Conservation (phyloP, 2,888 invertebrate genomes). For the Zonitis immaculata region DNA sequence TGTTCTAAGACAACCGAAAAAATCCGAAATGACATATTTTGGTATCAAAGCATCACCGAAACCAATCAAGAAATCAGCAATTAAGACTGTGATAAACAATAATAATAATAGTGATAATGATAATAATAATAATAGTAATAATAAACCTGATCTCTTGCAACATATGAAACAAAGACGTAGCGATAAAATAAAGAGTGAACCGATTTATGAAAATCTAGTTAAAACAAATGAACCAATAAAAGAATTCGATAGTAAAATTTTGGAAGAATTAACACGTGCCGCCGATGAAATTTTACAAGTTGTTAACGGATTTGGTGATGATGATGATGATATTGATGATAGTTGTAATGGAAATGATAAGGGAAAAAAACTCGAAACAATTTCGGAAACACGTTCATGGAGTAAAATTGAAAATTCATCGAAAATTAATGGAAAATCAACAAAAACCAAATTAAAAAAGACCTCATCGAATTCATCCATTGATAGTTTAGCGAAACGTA, state of each 20-base stretch:
- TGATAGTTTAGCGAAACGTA: slow-evolving; percentile 39
- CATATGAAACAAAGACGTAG: slow-evolving; percentile 27
- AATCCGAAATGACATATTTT: slow-evolving; percentile 47
- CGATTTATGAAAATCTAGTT: slow-evolving; percentile 44
- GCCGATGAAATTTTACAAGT: slow-evolving; percentile 58
- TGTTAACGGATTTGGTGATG: slow-evolving; percentile 53
- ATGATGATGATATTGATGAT: slow-evolving; percentile 46
- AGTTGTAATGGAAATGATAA: slow-evolving; percentile 28
- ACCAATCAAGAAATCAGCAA: slow-evolving; percentile 18
- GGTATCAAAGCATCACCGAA: slow-evolving; percentile 40
- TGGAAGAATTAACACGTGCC: slow-evolving; percentile 56
- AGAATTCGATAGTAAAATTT: slow-evolving; percentile 46
- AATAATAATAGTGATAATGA: too few relatives aligned
- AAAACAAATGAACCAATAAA: slow-evolving; percentile 8
- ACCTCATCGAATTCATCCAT: slow-evolving; percentile 47
- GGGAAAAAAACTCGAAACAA: slow-evolving; percentile 41
- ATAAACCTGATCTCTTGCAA: slow-evolving; percentile 42
- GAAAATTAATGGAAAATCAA: slow-evolving; percentile 24
- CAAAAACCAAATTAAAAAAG: slow-evolving; percentile 35
- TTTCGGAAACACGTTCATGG: slow-evolving; percentile 47
- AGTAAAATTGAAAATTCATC: slow-evolving; percentile 30
- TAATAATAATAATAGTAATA: too few relatives aligned
- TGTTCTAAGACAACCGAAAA: slow-evolving; percentile 44
- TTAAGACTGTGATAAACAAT: slow-evolving; percentile 16
- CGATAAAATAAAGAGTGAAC: slow-evolving; percentile 14